Evolutionary conservation across 1,140 invertebrate species (phyloP), one percentile per base, ranked within the genome.

Genomic region (Trichogramma pretiosum): DNA sequence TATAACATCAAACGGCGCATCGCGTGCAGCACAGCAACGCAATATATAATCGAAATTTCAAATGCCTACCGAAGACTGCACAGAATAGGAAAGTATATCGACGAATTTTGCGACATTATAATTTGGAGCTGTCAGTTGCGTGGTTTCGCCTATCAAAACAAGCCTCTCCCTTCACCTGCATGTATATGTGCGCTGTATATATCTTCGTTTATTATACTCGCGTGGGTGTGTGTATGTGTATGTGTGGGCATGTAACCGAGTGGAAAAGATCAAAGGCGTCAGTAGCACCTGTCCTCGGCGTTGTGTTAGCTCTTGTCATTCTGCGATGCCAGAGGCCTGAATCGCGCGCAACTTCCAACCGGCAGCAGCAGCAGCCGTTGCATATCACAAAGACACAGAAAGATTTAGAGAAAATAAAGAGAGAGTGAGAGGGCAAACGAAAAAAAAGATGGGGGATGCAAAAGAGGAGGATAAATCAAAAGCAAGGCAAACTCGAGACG

Each of bases 211-310:
- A n/a, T n/a, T n/a, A n/a, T n/a, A n/a, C n/a, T n/a, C n/a, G n/a
- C n/a, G n/a, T n/a, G n/a, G n/a, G n/a, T n/a, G n/a, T n/a, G n/a
- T n/a, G n/a, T n/a, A n/a, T 11, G 24, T 11, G 24, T 5, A 11
- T 28, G 24, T 11, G 24, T 11, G 46, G 58, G 57, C 60, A 60
- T 68, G 63, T 68, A 68, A 65, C 62, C n/a, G 55, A 34, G 23
- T 56, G 60, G 58, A 65, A 63, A 67, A 72, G 69, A 72, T 72
- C 69, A 72, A 72, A 72, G 69, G 68, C 68, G 68, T 70, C 69
- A 72, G 66, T 68, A 69, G 68, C 69, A 72, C 69, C 68, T 72
- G 69, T 70, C 68, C 65, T 68, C 59, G 59, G 67, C 57, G 24
- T 23, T 17, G 10, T 24, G 21, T 37, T 47, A 5, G 65, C 60